phyloP scores from a whole-genome alignment of 2,888 invertebrate genomes.

The Acrobasis suavella region DNA sequence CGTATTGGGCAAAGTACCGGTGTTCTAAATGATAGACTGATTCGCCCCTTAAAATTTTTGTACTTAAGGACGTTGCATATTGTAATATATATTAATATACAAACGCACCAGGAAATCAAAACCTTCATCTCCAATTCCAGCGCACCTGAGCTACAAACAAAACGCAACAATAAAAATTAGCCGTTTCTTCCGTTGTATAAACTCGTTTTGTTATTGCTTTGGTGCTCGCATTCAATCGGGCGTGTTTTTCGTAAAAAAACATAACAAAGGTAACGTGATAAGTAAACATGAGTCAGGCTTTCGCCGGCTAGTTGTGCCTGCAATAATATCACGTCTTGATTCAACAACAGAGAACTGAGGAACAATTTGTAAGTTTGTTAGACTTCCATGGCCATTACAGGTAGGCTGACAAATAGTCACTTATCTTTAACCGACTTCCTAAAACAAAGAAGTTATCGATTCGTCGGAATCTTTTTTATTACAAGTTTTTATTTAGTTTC shows the following conservation, averaged over 20 bases:
- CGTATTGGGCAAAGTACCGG: no score
- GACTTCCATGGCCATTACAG: no score
- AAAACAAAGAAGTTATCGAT: no score
- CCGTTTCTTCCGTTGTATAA: slow-evolving; percentile 17
- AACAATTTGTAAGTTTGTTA: background rate
- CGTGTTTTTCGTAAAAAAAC: slow-evolving; percentile 63
- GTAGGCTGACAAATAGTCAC: no score
- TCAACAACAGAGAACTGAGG: slow-evolving; percentile 1
- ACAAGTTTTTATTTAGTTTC: no score
- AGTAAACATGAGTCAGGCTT: slow-evolving; percentile 54
- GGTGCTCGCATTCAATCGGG: slow-evolving; percentile 38
- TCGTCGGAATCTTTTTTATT: no score
- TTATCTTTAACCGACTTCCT: no score
- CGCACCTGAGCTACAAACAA: slow-evolving; percentile 2
- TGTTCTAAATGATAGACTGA: no score
- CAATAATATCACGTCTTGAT: slow-evolving; percentile 16
- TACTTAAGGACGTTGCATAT: no score
- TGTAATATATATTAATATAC: background rate
- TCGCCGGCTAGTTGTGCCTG: background rate
- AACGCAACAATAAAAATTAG: slow-evolving; percentile 12
- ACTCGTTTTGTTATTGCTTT: slow-evolving; percentile 41
- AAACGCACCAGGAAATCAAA: background rate
- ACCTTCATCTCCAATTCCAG: slow-evolving; percentile 3
- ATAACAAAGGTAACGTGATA: slow-evolving; percentile 62
- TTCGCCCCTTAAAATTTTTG: no score